A percentile compares a stretch with the other conserved stretches of the same genome.
Conservation (phyloP, 2,113 vertebrate genomes). For the Sinocyclocheilus anshuiensis region DNA sequence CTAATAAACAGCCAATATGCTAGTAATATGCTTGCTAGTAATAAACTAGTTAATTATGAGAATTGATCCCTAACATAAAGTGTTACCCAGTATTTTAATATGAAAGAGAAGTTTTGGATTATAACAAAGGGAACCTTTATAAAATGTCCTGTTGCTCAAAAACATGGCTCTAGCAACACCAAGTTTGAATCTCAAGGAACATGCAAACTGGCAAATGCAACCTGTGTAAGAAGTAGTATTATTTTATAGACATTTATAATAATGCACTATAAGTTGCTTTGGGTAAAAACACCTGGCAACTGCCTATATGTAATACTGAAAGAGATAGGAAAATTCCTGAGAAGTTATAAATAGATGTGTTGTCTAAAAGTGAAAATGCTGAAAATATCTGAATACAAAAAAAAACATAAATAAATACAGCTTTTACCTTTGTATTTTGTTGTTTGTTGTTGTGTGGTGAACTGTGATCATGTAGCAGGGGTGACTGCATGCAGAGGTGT, state of each 20-base stretch:
- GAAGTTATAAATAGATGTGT: not conserved
- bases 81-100: not conserved
- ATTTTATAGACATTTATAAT: not conserved
- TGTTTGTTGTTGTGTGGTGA: conserved; percentile 9
- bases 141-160: not conserved
- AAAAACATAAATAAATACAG: conserved; percentile 18
- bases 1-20: not conserved
- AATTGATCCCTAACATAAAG: not conserved
- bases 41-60: not conserved
- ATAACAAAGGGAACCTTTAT: not conserved
- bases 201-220: not conserved
- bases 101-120: not conserved
- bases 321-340: not conserved
- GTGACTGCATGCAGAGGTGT: conserved; percentile 44
- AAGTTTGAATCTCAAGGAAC: not conserved
- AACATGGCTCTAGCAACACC: not conserved
- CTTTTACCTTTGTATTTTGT: not conserved
- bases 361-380: not conserved
- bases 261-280: not conserved
- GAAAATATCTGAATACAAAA: not conserved
- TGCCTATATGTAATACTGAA: not conserved
- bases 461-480: not conserved
- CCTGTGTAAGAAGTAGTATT: not conserved
- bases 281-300: not conserved
- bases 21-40: not conserved